Percentiles rank a stretch among this genome's conserved stretches.
Conservation (phyloP, 2,113 vertebrate species). For the Athene noctua region DNA sequence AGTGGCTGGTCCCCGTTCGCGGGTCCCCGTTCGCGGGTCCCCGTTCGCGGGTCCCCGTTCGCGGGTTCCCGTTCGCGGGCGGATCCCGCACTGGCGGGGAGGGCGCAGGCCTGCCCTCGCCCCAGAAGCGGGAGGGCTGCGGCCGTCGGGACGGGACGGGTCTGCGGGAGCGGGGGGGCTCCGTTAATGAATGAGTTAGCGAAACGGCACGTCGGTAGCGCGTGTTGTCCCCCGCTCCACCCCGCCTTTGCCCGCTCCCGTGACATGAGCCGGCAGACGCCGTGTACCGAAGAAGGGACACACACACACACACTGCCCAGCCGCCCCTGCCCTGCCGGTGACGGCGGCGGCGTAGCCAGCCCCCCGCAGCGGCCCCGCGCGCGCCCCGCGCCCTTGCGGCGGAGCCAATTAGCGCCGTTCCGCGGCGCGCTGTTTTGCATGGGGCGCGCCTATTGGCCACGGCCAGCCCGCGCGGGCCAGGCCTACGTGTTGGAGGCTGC, state of each 20-base stretch:
- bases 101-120: too few relatives aligned
- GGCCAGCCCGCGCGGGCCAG: neutral
- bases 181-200: neutral
- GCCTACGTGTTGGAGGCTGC: slow-evolving; percentile 7
- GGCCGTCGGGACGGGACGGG: neutral
- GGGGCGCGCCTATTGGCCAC: neutral
- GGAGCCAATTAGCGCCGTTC: neutral
- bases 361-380: neutral
- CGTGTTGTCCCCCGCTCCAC: too few relatives aligned
- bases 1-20: neutral
- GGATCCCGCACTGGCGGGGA: neutral
- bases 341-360: too few relatives aligned
- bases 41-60: too few relatives aligned
- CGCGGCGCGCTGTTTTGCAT: neutral
- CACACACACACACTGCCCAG: too few relatives aligned
- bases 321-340: too few relatives aligned
- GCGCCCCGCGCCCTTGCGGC: neutral
- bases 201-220: neutral
- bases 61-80: too few relatives aligned
- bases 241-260: too few relatives aligned
- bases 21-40: too few relatives aligned
- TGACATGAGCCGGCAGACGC: neutral
- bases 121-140: neutral
- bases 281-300: too few relatives aligned
- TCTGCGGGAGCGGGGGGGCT: neutral